Evolutionary conservation across 1,140 invertebrate genomes (phyloP).

Genomic region (Phenacoccus solenopsis): DNA sequence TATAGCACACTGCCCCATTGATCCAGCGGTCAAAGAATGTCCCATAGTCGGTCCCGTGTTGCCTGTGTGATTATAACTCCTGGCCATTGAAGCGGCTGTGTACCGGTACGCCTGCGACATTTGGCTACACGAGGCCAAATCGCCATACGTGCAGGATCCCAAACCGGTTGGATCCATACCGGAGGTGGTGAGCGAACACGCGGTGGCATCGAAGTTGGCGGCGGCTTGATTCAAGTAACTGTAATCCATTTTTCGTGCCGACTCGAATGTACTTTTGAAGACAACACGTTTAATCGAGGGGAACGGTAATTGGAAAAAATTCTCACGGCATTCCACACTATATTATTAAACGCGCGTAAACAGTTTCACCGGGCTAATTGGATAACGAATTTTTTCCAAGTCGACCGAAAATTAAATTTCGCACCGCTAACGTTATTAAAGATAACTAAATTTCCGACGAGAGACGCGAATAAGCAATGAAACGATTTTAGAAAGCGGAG

Average conservation of each 20-base stretch:
- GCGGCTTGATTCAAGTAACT: slow-evolving; percentile 57
- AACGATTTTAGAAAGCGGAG: neutral
- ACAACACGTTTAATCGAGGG: too few relatives aligned
- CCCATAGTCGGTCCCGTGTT: slow-evolving; percentile 33
- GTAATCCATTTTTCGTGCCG: slow-evolving; percentile 54
- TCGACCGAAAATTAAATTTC: neutral
- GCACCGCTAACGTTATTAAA: slow-evolving; percentile 1
- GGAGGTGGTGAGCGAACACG: slow-evolving; percentile 44
- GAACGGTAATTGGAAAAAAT: too few relatives aligned
- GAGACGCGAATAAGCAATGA: neutral
- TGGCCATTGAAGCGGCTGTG: slow-evolving; percentile 40
- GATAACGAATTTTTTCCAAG: neutral
- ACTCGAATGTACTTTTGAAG: too few relatives aligned
- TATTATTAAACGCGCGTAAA: too few relatives aligned
- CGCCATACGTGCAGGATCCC: slow-evolving; percentile 64
- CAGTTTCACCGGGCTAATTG: neutral
- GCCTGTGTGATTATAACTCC: slow-evolving; percentile 32
- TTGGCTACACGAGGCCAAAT: slow-evolving; percentile 71
- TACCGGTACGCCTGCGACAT: slow-evolving; percentile 57
- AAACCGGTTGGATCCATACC: slow-evolving; percentile 46
- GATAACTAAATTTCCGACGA: neutral
- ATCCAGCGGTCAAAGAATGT: slow-evolving; percentile 34
- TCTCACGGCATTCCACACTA: too few relatives aligned
- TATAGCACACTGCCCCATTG: slow-evolving; percentile 26
- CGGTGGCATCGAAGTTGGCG: slow-evolving; percentile 42